Conservation (phyloP, 2,113 vertebrate species). For the Trematomus loennbergii region DNA sequence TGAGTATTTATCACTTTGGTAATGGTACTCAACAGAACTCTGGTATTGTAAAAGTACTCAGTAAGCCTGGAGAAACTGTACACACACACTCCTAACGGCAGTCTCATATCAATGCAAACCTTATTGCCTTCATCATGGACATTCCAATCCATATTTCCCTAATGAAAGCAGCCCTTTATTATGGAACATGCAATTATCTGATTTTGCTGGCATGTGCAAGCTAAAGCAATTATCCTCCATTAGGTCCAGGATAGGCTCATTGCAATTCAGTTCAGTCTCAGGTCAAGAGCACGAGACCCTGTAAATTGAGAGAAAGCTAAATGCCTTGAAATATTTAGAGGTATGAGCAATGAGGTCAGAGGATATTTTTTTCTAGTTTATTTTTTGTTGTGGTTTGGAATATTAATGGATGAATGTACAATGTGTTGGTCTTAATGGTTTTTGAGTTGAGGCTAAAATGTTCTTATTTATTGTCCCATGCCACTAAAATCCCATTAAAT, state of each 20-base stretch:
- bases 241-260: slow-evolving; percentile 41
- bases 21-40: background rate
- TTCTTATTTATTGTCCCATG: background rate
- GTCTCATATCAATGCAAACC: background rate
- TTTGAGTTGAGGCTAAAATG: background rate
- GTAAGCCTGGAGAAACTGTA: background rate
- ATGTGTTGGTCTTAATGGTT: background rate
- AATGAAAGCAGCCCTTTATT: slow-evolving; percentile 31
- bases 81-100: background rate
- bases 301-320: slow-evolving; percentile 26
- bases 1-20: background rate
- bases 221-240: slow-evolving; percentile 49
- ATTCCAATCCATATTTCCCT: slow-evolving; percentile 1
- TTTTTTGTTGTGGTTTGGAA: background rate
- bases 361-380: background rate
- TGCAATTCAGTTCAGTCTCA: slow-evolving; percentile 53
- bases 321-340: slow-evolving; percentile 4
- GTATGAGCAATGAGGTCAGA: background rate
- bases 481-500: slow-evolving; percentile 20
- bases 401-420: background rate
- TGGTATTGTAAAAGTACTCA: background rate
- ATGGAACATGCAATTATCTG: slow-evolving; percentile 25
- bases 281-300: slow-evolving; percentile 31
- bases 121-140: background rate
- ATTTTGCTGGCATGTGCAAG: slow-evolving; percentile 6